These are phyloP conservation scores for Lanius ludovicianus DNA, from an alignment of 2,113 vertebrate genomes.

Conservation along the genomic window DNA sequence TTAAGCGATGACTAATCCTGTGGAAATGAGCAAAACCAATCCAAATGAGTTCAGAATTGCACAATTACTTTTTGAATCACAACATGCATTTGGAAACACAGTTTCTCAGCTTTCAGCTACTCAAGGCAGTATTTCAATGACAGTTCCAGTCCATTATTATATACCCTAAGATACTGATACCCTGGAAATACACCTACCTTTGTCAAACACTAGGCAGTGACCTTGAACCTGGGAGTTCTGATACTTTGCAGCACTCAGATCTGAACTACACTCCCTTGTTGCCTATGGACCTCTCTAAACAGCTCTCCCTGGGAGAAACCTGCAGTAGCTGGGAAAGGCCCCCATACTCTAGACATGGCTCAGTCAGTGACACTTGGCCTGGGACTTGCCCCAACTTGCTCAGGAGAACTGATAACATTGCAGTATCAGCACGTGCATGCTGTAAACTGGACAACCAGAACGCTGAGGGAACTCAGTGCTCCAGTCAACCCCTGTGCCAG, in stretches of 20 bases:
- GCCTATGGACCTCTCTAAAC: background rate
- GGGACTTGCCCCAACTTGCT: background rate
- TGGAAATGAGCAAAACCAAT: background rate
- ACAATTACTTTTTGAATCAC: background rate
- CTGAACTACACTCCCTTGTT: background rate
- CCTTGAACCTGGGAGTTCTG: background rate
- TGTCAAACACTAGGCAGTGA: background rate
- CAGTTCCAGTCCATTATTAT: background rate
- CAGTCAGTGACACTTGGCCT: background rate
- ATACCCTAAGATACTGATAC: background rate
- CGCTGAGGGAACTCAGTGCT: fast-evolving
- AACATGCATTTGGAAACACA: background rate
- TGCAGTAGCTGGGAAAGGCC: background rate
- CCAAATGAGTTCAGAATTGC: background rate
- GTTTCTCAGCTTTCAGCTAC: background rate
- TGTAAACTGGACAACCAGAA: background rate
- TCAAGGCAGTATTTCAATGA: background rate
- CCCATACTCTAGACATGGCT: background rate
- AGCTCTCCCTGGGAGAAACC: background rate
- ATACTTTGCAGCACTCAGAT: background rate
- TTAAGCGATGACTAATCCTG: background rate
- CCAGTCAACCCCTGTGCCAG: background rate
- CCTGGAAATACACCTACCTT: background rate
- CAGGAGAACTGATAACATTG: background rate
- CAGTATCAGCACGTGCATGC: fast-evolving